Conservation (phyloP, 2,888 invertebrate species). For the Ecliptopera silaceata region DNA sequence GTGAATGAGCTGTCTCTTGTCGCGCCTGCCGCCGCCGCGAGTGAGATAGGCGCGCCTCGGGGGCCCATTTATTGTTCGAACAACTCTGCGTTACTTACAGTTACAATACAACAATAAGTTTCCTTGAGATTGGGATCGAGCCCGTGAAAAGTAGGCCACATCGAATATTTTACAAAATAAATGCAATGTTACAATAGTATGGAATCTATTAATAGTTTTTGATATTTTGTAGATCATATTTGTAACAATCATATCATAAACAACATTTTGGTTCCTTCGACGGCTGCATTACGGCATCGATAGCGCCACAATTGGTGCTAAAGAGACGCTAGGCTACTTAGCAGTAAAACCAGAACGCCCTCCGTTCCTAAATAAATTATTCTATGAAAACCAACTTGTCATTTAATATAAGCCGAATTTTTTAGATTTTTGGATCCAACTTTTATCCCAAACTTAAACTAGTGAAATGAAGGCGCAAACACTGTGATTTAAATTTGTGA, state of each 20-base stretch:
- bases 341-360: slow-evolving; percentile 17
- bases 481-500: no score
- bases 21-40: not conserved
- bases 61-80: slow-evolving; percentile 26
- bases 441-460: slow-evolving; percentile 26
- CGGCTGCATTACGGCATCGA: not conserved
- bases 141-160: not conserved
- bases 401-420: slow-evolving; percentile 33
- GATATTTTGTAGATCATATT: no score
- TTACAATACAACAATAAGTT: slow-evolving; percentile 13
- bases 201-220: no score
- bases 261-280: not conserved
- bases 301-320: not conserved
- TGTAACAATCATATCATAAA: no score
- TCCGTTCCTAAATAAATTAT: slow-evolving; percentile 23
- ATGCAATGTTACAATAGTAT: no score
- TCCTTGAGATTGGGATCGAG: slow-evolving; percentile 3
- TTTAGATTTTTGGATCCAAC: slow-evolving; percentile 22
- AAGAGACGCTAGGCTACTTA: not conserved
- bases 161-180: not conserved
- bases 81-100: slow-evolving; percentile 25
- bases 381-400: slow-evolving; percentile 34
- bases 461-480: slow-evolving; percentile 21
- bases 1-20: slow-evolving; percentile 9
- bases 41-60: slow-evolving; percentile 18